Evolutionary conservation across 2,113 vertebrate species (phyloP).

Genomic region (Carettochelys insculpta): DNA sequence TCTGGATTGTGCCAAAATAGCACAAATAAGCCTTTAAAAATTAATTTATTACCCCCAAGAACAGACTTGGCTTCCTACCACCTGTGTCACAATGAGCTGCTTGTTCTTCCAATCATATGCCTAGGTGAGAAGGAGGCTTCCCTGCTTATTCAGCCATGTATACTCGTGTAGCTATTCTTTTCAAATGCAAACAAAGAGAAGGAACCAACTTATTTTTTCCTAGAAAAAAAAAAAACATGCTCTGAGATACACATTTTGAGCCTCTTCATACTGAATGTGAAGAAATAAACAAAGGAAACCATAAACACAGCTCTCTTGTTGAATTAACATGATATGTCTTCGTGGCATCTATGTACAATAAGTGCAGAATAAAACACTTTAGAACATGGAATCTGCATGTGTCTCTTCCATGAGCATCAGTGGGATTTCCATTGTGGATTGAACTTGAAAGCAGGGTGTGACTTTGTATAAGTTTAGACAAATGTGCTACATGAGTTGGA

Average conservation of each 20-base stretch:
- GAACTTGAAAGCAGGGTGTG: neutral
- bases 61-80: too few species aligned
- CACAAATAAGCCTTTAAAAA: too few species aligned
- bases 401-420: neutral
- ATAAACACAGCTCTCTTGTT: neutral
- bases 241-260: neutral
- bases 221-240: neutral
- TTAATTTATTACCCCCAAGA: too few species aligned
- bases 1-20: too few species aligned
- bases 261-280: neutral
- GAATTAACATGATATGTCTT: neutral
- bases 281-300: neutral
- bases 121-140: too few species aligned
- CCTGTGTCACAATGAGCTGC: too few species aligned
- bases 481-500: conserved; percentile 26
- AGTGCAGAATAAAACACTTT: neutral
- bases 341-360: neutral
- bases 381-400: neutral
- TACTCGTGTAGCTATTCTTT: too few species aligned
- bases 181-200: neutral
- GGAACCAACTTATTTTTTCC: accelerated
- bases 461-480: neutral
- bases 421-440: neutral
- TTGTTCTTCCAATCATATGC: too few species aligned
- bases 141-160: too few species aligned